Base-by-base conservation (phyloP, 35 echinoderm and acorn worm genomes). In the Ophioderma brevispina region DNA sequence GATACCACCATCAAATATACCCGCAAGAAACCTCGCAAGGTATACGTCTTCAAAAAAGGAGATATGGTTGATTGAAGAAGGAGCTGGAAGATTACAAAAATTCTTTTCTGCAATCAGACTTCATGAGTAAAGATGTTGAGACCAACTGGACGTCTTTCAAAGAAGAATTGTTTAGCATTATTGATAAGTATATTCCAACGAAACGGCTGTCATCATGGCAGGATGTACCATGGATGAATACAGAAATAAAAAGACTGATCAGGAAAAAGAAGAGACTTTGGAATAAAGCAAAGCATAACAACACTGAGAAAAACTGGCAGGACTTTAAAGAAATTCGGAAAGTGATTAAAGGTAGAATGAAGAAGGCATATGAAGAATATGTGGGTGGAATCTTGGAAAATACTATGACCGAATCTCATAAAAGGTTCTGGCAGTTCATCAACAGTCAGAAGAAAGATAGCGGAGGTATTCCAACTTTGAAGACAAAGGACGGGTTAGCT, bases 371-470 rank as follows among this genome's bases (percentile, higher is more conserved):
- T 46, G 38, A 52, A 83, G 42, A 52, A 3, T 52, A 83, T 33
- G 32, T 15, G 0, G 81, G 25, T 21, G 39, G 19, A 18, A 49
- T 46, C 6, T 49, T 82, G 31, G 80, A 86, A 33, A 37, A 64
- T 2, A 75, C 55, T 28, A 75, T 35, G 32, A 63, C 40, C 0
- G 3, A 56, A 64, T 56, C 82, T 40, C 55, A 31, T 0, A 85
- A 1, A 1, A 55, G 41, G 35, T 80, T 88, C 33, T 88, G 86
- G 86, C 15, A 79, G n/a, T 88, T 88, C 35, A 88, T 88, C 25
- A 88, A 88, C 28, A 79, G 33, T 39, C 86, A 88, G 42, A 88
- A 46, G 33, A 88, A 88, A 42, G 86, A 88, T 76, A 78, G 76
- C 80, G 11, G 75, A 10, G 76, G 86, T 13, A 88, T 88, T n/a